These are phyloP conservation scores for Exephanes ischioxanthus DNA, from an alignment of 2,888 invertebrate species.

Conservation along the genomic window DNA sequence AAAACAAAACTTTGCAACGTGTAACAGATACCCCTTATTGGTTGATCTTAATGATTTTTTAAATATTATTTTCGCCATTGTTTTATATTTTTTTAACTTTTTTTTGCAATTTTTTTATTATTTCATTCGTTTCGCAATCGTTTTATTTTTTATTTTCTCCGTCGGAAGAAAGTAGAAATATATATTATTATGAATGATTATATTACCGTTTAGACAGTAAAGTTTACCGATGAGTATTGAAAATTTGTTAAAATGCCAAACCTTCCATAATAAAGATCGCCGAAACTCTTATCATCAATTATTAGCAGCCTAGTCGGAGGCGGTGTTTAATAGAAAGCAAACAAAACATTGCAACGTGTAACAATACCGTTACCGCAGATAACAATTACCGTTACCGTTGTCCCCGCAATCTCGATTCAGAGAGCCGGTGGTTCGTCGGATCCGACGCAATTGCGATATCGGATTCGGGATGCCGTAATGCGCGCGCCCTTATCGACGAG, in stretches of 20 bases:
- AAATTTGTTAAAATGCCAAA: no score
- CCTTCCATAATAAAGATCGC: no score
- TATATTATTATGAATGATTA: no score
- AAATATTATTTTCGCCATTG: neutral
- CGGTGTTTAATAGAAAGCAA: neutral
- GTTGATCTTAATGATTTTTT: neutral
- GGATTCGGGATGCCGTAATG: slow-evolving; percentile 45
- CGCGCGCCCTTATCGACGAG: slow-evolving; percentile 37
- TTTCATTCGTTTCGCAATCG: no score
- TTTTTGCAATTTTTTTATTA: no score
- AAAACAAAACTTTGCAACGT: neutral
- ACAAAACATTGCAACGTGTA: neutral
- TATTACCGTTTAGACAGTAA: no score
- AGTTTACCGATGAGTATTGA: no score
- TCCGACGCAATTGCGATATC: slow-evolving; percentile 17
- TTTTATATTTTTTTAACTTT: no score
- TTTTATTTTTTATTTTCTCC: no score
- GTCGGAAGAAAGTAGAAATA: no score
- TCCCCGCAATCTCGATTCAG: neutral
- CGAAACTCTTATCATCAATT: no score
- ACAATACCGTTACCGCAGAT: neutral
- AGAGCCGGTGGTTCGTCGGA: neutral
- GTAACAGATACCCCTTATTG: neutral
- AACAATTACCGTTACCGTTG: neutral
- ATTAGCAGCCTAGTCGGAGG: no score